phyloP scores from a whole-genome alignment of 1,140 invertebrate genomes.

The Drosophila murphyi region DNA sequence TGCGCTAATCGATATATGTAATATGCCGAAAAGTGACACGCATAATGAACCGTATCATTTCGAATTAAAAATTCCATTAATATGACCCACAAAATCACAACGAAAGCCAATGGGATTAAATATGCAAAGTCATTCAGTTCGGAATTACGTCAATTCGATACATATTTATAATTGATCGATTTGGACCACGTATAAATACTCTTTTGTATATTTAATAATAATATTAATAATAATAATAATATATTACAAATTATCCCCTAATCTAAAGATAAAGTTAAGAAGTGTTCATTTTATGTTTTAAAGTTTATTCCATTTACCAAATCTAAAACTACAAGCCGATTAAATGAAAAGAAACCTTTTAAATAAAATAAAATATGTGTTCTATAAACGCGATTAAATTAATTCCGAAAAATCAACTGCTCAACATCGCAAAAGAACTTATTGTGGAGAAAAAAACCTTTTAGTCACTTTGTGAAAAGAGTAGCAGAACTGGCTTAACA shows the following conservation, averaged over 20 bases:
- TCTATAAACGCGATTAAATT: too few relatives aligned
- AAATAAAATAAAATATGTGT: too few relatives aligned
- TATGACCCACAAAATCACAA: neutral
- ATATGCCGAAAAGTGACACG: neutral
- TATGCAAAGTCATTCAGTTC: slow-evolving; percentile 8
- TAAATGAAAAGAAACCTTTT: too few relatives aligned
- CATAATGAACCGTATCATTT: neutral
- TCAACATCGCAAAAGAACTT: neutral
- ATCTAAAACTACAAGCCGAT: too few relatives aligned
- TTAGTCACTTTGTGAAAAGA: neutral
- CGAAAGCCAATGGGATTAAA: neutral
- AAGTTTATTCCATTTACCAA: too few relatives aligned
- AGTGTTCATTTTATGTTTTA: too few relatives aligned
- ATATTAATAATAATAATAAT: neutral
- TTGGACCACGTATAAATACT: neutral
- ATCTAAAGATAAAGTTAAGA: too few relatives aligned
- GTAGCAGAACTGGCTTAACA: neutral
- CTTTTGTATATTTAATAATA: neutral
- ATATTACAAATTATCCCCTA: too few relatives aligned
- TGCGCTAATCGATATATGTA: neutral
- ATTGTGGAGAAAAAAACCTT: neutral
- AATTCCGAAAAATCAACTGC: too few relatives aligned
- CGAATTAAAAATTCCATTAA: slow-evolving; percentile 15
- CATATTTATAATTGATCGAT: neutral
- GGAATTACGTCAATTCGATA: slow-evolving; percentile 17